phyloP scores from a whole-genome alignment of 2,888 invertebrate genomes.

The Neria commutata region DNA sequence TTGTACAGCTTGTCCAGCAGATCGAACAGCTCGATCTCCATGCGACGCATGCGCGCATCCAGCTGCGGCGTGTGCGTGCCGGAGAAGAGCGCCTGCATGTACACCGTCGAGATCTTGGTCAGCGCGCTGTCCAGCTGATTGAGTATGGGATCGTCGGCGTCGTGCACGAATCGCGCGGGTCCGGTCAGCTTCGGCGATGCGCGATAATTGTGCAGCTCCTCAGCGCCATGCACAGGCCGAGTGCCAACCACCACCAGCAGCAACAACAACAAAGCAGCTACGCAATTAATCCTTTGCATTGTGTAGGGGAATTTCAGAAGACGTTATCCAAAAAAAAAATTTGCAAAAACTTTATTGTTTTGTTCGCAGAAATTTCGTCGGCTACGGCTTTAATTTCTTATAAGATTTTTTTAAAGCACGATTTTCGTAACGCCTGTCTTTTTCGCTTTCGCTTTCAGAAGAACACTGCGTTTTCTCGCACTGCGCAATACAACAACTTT shows the following conservation, averaged over 20 bases:
- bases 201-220: conserved; percentile 31
- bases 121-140: conserved; percentile 44
- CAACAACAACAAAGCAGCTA: not conserved
- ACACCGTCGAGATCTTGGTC: conserved; percentile 45
- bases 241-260: not conserved
- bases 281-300: not conserved
- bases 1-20: conserved; percentile 47
- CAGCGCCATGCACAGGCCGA: not conserved
- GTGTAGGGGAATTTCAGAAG: not conserved
- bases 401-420: not conserved
- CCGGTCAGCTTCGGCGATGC: conserved; percentile 43
- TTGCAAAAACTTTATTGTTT: not conserved
- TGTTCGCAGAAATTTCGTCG: not conserved
- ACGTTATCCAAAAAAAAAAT: not conserved
- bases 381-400: not conserved
- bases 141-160: conserved; percentile 37
- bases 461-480: conserved; percentile 40
- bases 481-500: conserved; percentile 28
- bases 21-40: conserved; percentile 51
- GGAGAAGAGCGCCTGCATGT: conserved; percentile 51
- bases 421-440: conserved; percentile 35
- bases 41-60: conserved; percentile 40
- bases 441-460: conserved; percentile 19
- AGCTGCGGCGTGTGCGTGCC: conserved; percentile 48
- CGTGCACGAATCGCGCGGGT: conserved; percentile 32